These are phyloP conservation scores for Aselliscus stoliczkanus DNA, from an alignment of 2,797 vertebrate species.

Conservation along the genomic window DNA sequence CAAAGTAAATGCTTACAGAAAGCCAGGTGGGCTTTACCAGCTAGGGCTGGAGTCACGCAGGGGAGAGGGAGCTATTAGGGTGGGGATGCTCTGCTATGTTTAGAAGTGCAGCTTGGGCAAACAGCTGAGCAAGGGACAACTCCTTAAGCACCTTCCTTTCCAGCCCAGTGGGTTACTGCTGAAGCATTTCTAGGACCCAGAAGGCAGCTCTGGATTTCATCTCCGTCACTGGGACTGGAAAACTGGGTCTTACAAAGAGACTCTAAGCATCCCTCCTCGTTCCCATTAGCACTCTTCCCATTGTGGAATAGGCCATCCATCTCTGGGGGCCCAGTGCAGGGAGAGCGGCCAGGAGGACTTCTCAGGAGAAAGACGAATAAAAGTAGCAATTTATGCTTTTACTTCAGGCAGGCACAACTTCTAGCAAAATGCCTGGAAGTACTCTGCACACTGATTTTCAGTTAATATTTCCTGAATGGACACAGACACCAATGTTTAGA, in stretches of 20 bases:
- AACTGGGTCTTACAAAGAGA: background rate
- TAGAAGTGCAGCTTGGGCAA: background rate
- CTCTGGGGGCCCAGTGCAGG: background rate
- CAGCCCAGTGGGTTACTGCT: background rate
- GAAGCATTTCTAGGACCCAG: background rate
- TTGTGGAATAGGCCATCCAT: background rate
- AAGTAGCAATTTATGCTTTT: background rate
- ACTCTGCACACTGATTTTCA: background rate
- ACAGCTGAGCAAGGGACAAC: conserved; percentile 1
- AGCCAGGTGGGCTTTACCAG: conserved; percentile 50
- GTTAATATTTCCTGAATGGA: background rate
- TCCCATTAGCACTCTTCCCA: background rate
- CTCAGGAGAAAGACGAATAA: background rate
- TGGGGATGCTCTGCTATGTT: background rate
- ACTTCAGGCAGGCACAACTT: background rate
- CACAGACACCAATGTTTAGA: background rate
- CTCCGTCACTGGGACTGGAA: background rate
- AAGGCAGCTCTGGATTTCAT: background rate
- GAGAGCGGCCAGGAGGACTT: background rate
- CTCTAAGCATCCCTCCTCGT: background rate
- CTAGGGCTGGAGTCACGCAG: background rate
- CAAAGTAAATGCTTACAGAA: background rate
- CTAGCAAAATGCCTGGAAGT: background rate
- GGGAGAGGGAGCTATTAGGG: background rate
- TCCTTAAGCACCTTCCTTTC: background rate